A percentile compares a stretch with the other conserved stretches of the same genome.
phyloP scores from a whole-genome alignment of 2,888 invertebrate species.

The Tenodera sinensis region DNA sequence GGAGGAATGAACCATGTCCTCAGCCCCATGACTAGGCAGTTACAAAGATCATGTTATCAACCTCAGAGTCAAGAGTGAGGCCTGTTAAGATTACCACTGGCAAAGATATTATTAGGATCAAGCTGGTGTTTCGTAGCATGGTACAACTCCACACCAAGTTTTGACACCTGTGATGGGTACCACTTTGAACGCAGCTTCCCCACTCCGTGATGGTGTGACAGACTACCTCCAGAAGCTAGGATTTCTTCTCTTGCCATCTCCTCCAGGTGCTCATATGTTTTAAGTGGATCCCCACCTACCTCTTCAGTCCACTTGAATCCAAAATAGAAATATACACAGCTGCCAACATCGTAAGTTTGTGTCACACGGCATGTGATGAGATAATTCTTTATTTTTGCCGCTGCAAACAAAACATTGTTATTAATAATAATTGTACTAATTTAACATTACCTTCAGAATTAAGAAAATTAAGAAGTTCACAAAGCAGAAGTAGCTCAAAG shows the following conservation, averaged over 20 bases:
- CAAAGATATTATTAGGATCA: slow-evolving; percentile 95
- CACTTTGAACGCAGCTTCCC: slow-evolving; percentile 89
- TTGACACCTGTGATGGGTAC: slow-evolving; percentile 80
- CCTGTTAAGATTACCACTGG: slow-evolving; percentile 66
- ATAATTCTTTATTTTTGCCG: slow-evolving; percentile 57
- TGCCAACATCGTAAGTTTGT: slow-evolving; percentile 96
- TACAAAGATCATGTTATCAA: not conserved
- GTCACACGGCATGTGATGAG: slow-evolving; percentile 83
- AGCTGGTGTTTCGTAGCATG: slow-evolving; percentile 79
- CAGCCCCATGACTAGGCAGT: not conserved
- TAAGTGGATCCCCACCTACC: slow-evolving; percentile 62
- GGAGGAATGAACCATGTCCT: not conserved
- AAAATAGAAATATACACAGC: slow-evolving; percentile 94
- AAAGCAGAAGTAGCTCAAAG: no score
- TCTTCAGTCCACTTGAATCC: slow-evolving; percentile 65
- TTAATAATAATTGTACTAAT: not conserved
- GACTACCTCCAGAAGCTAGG: slow-evolving; percentile 81
- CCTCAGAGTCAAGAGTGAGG: not conserved
- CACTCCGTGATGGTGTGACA: slow-evolving; percentile 96
- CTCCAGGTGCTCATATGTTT: slow-evolving; percentile 83
- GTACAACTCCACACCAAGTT: slow-evolving; percentile 72
- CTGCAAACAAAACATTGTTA: slow-evolving; percentile 31
- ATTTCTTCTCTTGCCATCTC: slow-evolving; percentile 87
- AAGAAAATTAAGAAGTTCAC: no score
- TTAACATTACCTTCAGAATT: not conserved